phyloP scores from a whole-genome alignment of 2,888 invertebrate species.

The Megaustenia siamemsis region DNA sequence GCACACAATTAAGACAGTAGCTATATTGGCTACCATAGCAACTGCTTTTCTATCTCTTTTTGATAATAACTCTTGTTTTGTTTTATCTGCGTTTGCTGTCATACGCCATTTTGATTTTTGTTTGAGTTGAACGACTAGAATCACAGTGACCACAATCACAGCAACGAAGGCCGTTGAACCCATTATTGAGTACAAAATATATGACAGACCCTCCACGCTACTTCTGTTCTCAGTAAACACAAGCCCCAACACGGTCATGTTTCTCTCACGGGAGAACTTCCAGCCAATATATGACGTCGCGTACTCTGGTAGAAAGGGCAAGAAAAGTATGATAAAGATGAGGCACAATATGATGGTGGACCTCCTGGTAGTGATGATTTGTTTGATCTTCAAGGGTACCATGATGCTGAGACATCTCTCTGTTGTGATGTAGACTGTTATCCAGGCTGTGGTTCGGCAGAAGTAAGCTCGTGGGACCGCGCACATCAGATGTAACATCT shows the following conservation, averaged over 20 bases:
- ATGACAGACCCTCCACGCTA: background rate
- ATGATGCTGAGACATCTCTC: conserved; percentile 8
- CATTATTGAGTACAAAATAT: background rate
- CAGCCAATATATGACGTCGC: background rate
- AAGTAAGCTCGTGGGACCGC: conserved; percentile 8
- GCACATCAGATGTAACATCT: background rate
- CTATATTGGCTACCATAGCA: background rate
- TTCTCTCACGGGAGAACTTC: background rate
- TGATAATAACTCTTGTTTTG: background rate
- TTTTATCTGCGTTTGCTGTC: background rate
- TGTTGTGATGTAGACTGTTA: background rate
- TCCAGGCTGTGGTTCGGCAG: conserved; percentile 2
- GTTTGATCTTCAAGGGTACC: conserved; percentile 20
- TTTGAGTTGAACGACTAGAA: background rate
- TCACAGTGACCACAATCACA: background rate
- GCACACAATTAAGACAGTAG: background rate
- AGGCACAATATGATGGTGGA: background rate
- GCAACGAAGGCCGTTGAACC: background rate
- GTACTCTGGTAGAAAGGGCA: background rate
- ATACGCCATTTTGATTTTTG: background rate
- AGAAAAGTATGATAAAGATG: background rate
- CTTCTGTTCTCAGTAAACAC: background rate
- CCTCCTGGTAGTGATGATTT: background rate
- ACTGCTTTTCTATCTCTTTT: background rate
- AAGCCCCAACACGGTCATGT: background rate